These are phyloP conservation scores for Aphaenogaster floridana DNA, from an alignment of 1,140 invertebrate species.

Conservation along the genomic window DNA sequence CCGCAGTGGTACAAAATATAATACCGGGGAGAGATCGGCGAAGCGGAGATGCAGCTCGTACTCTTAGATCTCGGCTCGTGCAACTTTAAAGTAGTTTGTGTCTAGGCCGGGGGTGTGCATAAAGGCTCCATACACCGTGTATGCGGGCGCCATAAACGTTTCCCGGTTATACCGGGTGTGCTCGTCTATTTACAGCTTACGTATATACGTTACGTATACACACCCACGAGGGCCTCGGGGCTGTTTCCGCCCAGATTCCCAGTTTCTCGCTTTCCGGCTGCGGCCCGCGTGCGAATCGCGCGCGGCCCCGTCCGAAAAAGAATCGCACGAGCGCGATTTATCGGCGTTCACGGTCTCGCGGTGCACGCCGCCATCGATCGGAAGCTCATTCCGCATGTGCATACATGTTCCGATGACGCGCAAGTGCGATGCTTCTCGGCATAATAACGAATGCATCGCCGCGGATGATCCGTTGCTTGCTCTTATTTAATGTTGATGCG, in stretches of 20 bases:
- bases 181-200: slow-evolving; percentile 77
- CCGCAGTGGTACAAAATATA: slow-evolving; percentile 35
- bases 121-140: slow-evolving; percentile 67
- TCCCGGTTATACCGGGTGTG: slow-evolving; percentile 68
- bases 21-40: slow-evolving; percentile 42
- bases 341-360: slow-evolving; percentile 37
- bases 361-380: slow-evolving; percentile 26
- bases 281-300: slow-evolving; percentile 34
- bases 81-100: slow-evolving; percentile 77
- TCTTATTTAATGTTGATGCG: neutral
- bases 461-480: neutral
- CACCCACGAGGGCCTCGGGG: neutral
- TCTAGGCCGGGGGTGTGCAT: slow-evolving; percentile 66
- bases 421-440: neutral
- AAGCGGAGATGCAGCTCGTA: slow-evolving; percentile 28
- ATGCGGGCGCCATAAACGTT: slow-evolving; percentile 77
- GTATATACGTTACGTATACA: slow-evolving; percentile 1
- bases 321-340: slow-evolving; percentile 55
- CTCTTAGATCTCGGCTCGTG: slow-evolving; percentile 71
- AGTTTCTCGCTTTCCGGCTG: slow-evolving; percentile 66
- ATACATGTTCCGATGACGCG: neutral
- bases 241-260: neutral
- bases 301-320: neutral
- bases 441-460: neutral
- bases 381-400: neutral